Evolutionary conservation across 1,140 invertebrate species (phyloP).

Genomic region (Eciton burchellii): DNA sequence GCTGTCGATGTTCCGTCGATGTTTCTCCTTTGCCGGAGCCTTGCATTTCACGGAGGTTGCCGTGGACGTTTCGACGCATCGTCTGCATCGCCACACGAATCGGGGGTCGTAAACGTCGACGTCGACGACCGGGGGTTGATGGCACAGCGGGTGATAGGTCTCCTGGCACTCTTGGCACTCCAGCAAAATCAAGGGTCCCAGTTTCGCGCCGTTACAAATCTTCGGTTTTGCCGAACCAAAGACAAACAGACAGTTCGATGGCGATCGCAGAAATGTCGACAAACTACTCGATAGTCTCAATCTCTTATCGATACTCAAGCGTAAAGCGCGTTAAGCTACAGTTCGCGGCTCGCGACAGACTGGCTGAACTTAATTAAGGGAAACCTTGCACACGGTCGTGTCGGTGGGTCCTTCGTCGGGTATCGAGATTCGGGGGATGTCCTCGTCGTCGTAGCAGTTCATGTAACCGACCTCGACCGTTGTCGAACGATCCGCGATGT

Average conservation of each 20-base stretch:
- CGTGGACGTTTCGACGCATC: constrained; percentile 57
- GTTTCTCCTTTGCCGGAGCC: neutral
- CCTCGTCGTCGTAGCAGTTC: constrained; percentile 64
- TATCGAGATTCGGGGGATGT: constrained; percentile 79
- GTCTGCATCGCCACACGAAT: constrained; percentile 74
- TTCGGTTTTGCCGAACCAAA: constrained; percentile 46
- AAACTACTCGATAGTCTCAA: too few relatives aligned
- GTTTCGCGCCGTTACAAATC: constrained; percentile 76
- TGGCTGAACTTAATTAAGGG: neutral
- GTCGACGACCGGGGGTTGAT: constrained; percentile 75
- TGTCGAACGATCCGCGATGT: neutral
- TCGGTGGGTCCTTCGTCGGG: constrained; percentile 76
- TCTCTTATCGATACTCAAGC: too few relatives aligned
- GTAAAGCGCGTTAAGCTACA: neutral
- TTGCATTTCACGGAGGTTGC: neutral
- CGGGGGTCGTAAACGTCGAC: constrained; percentile 73
- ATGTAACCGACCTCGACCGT: constrained; percentile 42
- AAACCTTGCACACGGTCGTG: constrained; percentile 74
- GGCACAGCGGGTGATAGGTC: constrained; percentile 76
- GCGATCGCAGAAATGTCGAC: neutral
- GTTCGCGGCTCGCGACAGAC: neutral
- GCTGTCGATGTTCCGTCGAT: neutral
- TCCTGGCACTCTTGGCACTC: constrained; percentile 78
- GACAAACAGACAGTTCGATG: neutral
- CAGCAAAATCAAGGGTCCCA: constrained; percentile 75